Base-by-base conservation (phyloP, 2,797 vertebrate species). In the Adrianichthys oophorus region DNA sequence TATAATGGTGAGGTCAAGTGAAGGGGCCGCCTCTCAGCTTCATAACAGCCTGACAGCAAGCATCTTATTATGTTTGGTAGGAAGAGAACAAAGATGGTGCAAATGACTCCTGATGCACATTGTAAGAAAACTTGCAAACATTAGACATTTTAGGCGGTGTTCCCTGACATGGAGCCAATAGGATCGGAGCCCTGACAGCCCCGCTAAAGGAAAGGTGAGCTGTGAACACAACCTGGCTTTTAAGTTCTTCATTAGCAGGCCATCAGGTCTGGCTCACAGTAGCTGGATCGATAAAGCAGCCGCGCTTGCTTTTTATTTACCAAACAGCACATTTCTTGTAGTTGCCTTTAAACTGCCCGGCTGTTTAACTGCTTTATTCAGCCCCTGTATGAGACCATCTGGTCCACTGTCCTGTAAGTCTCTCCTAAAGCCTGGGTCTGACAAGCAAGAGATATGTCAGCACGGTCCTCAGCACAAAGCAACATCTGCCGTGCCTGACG, bases 401-500 rank as follows among this genome's bases (percentile, higher is more conserved):
- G 95, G 89, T 92, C 92, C 93, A 88, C 87, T 93, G 94, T 93
- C 92, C 94, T 88, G 89, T 88, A 93, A 93, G 93, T 94, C 93
- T 93, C 93, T 91, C 74, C 90, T 93, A 95, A 95, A 96, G 92
- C 93, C 93, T 93, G 48, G 92, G 91, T 89, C 89, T 95, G 95
- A 98, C 97, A 95, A 95, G 94, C 95, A 92, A 87, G 93, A 95
- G 95, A 97, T 95, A 94, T 96, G 97, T 96, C 95, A 95, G 93
- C 68, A 91, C 91, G 83, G 94, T 94, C 94, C 95, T 93, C 94
- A 92, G 93, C 94, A 94, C 95, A 95, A 95, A 94, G 93, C 95
- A 95, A 96, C 97, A 98, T 98, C 97, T 98, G 97, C 96, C 95
- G 90, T 89, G 92, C 94, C 95, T 92, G 95, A 96, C 96, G 94